Percentiles rank a stretch among this genome's conserved stretches.
Evolutionary conservation across 2,113 vertebrate genomes (phyloP).

Genomic region (pig (Sus scrofa)): DNA sequence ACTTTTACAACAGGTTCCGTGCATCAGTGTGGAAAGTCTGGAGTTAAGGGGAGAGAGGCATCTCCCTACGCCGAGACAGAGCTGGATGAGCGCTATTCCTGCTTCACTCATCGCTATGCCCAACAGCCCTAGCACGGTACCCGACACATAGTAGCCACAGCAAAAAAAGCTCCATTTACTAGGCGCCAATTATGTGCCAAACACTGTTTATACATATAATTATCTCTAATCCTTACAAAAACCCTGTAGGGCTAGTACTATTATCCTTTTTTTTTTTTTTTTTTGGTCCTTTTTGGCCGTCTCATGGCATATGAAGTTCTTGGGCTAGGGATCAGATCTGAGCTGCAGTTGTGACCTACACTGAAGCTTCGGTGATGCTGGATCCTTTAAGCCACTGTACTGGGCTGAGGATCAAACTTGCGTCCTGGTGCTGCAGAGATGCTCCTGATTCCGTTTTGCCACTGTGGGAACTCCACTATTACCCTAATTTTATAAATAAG

Average conservation of each 20-base stretch:
- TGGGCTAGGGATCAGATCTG: too few relatives aligned
- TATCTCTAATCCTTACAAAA: constrained; percentile 56
- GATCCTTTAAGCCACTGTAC: too few relatives aligned
- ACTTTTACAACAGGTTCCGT: neutral
- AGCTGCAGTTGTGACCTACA: too few relatives aligned
- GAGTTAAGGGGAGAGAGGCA: neutral
- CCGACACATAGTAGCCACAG: neutral
- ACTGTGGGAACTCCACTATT: too few relatives aligned
- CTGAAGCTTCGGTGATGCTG: too few relatives aligned
- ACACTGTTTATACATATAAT: neutral
- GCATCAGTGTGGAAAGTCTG: neutral
- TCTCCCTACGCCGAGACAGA: neutral
- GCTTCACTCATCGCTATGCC: neutral
- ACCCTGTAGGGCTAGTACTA: neutral
- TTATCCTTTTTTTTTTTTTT: neutral
- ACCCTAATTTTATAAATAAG: too few relatives aligned
- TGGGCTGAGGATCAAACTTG: too few relatives aligned
- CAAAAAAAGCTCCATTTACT: constrained; percentile 11
- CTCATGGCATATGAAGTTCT: too few relatives aligned
- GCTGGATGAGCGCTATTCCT: neutral
- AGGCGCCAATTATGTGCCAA: neutral
- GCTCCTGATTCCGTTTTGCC: too few relatives aligned
- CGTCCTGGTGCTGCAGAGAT: too few relatives aligned
- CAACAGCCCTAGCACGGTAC: neutral
- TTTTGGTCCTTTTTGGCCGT: too few relatives aligned